Base-by-base conservation (phyloP, 2,888 invertebrate species). In the Ametastegia equiseti region DNA sequence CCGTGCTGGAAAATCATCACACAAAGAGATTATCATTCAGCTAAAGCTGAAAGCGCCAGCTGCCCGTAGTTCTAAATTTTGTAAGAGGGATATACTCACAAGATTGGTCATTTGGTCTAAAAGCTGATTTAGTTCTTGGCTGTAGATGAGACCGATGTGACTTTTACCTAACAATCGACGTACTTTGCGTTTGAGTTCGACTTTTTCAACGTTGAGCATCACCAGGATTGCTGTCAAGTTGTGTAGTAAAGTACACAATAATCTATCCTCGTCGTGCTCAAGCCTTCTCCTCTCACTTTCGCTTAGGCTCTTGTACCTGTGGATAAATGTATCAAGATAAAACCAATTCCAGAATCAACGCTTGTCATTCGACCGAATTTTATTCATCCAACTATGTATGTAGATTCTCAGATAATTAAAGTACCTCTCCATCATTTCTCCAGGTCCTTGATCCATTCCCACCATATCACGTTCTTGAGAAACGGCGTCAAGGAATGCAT, bases 371-470 rank as follows among this genome's bases (percentile, higher is more conserved):
- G 15, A n/a, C 7, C n/a, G 19, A 19, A 50, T n/a, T 11, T 45
- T 45, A 13, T 45, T 11, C 33, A 57, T 57, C 11, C 60, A 30
- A 30, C n/a, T n/a, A 30, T 27, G 60, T 60, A 60, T 15, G 27
- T 5, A 42, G 9, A 15, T 30, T 60, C 27, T 6, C 15, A 30
- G 60, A 19, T 42, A 42, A 42, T 80, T 27, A 30, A 33, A 75
- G 80, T 81, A 91, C 91, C 98, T 95, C 89, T 99, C 99, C 98
- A 99, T 98, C 99, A 99, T 99, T 93, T 99, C 99, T 80, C 97
- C 96, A 47, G 99, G 98, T 27, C 99, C 98, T 93, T 99, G 99
- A 93, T 99, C 99, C 99, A 99, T 99, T 80, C 99, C 98, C 86
- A 99, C 97, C 95, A 99, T 98, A 90, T 99, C 99, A 30, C 99